These are phyloP conservation scores for Drosophila arawakana DNA, from an alignment of 1,140 invertebrate genomes.

Conservation along the genomic window DNA sequence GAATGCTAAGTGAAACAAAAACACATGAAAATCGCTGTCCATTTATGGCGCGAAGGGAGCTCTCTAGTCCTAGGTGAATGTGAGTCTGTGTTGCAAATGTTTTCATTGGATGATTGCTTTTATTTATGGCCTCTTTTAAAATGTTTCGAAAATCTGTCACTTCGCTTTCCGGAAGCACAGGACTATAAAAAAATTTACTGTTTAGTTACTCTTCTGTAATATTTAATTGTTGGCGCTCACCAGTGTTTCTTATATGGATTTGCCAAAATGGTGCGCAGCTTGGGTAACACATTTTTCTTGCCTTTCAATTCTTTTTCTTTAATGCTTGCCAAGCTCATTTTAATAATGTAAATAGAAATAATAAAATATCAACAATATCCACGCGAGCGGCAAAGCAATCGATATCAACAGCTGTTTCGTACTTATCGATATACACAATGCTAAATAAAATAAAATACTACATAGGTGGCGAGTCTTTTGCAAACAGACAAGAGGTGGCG, in stretches of 20 bases:
- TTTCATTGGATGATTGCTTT: constrained; percentile 11
- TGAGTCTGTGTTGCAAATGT: constrained; percentile 42
- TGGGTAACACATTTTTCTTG: constrained; percentile 65
- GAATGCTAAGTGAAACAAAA: constrained; percentile 61
- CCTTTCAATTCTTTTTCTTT: constrained; percentile 65
- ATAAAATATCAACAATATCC: neutral
- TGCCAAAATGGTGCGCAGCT: constrained; percentile 57
- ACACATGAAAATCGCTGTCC: constrained; percentile 58
- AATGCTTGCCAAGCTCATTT: constrained; percentile 63
- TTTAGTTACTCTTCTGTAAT: neutral
- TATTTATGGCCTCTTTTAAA: constrained; percentile 21
- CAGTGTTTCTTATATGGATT: constrained; percentile 71
- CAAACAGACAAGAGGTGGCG: no score
- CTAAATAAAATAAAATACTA: no score
- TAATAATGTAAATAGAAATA: constrained; percentile 14
- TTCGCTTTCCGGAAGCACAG: constrained; percentile 54
- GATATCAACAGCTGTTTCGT: neutral
- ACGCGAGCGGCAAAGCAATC: constrained; percentile 17
- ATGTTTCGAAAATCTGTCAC: constrained; percentile 40
- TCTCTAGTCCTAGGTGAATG: constrained; percentile 67
- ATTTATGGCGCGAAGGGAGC: constrained; percentile 63
- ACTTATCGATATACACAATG: no score
- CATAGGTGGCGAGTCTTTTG: no score
- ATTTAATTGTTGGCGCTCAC: constrained; percentile 19
- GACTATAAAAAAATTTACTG: constrained; percentile 34